phyloP scores from a whole-genome alignment of 2,888 invertebrate species.

The Acrocera orbiculus region DNA sequence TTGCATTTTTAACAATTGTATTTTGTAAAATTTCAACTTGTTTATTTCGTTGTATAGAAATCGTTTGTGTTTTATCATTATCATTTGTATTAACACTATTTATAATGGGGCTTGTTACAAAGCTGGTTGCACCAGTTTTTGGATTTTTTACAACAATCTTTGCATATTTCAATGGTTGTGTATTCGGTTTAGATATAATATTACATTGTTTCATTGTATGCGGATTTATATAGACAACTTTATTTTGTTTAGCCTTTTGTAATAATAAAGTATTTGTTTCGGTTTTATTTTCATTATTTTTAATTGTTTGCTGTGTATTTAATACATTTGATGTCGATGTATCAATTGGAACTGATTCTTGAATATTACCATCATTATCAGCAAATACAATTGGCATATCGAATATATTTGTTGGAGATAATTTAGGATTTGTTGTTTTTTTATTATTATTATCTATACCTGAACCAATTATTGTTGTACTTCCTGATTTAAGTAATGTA shows the following conservation, averaged over 20 bases:
- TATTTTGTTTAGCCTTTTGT: conserved; percentile 17
- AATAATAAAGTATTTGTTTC: conserved; percentile 14
- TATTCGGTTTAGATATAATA: conserved; percentile 19
- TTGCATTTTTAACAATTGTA: conserved; percentile 3
- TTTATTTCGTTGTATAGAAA: conserved; percentile 7
- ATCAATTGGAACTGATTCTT: conserved; percentile 15
- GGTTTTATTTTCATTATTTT: conserved; percentile 6
- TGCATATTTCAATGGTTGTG: conserved; percentile 19
- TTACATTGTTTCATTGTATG: conserved; percentile 26
- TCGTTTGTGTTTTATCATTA: no score
- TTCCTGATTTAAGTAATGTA: conserved; percentile 23
- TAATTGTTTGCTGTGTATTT: not conserved
- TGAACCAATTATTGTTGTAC: conserved; percentile 6
- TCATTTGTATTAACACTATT: no score
- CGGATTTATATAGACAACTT: conserved; percentile 28
- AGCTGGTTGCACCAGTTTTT: conserved; percentile 14
- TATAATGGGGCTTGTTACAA: conserved; percentile 8
- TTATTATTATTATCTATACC: conserved; percentile 12
- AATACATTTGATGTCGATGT: conserved; percentile 5
- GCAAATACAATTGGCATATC: conserved; percentile 50
- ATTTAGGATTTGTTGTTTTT: conserved; percentile 17
- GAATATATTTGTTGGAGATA: conserved; percentile 38
- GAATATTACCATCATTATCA: conserved; percentile 34
- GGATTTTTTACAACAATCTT: conserved; percentile 22
- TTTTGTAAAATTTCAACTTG: conserved; percentile 1